Evolutionary conservation across 2,797 vertebrate species (phyloP).

Genomic region (Mustela erminea): DNA sequence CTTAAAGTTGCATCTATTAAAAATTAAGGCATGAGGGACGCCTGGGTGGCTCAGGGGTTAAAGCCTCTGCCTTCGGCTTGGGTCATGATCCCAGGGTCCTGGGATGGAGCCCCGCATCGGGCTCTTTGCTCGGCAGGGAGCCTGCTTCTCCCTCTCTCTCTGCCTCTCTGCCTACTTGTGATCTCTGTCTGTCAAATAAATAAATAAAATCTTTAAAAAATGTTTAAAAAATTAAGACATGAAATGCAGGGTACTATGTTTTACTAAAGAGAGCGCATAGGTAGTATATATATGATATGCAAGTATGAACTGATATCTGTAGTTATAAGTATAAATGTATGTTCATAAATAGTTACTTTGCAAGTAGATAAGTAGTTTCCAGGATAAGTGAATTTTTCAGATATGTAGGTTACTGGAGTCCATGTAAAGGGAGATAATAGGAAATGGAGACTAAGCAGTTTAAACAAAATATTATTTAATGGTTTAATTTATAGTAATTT

Average conservation of each 20-base stretch:
- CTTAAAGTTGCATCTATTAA: not conserved
- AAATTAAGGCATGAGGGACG: not conserved
- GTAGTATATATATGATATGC: not conserved
- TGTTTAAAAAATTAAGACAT: not conserved
- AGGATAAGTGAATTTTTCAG: not conserved
- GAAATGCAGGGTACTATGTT: not conserved
- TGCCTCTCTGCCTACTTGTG: no score
- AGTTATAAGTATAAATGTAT: not conserved
- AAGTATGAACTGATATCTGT: not conserved
- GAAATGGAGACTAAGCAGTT: not conserved
- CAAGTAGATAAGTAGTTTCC: not conserved
- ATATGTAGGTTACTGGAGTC: not conserved
- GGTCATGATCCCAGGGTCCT: no score
- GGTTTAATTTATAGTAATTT: not conserved
- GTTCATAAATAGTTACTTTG: not conserved
- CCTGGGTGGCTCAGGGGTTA: no score
- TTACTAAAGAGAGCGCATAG: not conserved
- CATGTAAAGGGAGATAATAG: not conserved
- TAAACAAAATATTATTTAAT: rapidly evolving
- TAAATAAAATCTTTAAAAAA: no score
- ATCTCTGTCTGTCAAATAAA: no score
- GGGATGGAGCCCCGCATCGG: no score
- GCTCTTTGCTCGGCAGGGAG: no score
- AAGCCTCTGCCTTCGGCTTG: no score
- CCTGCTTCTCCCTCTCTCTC: no score